Percentiles rank a stretch among this genome's conserved stretches.
phyloP scores from a whole-genome alignment of 2,888 invertebrate genomes.

The Phlogophora meticulosa region DNA sequence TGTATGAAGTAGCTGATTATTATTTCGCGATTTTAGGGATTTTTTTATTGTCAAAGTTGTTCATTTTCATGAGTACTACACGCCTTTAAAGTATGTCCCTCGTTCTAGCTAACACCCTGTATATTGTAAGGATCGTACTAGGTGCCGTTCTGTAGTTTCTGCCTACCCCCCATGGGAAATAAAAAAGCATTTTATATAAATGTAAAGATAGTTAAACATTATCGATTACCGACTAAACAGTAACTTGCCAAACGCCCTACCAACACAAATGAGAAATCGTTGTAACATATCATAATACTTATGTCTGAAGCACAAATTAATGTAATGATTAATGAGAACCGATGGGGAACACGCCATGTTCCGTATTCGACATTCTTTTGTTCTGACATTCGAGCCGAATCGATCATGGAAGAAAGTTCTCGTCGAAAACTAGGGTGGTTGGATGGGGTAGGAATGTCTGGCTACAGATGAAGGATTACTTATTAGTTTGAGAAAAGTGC shows the following conservation, averaged over 20 bases:
- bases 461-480: neutral
- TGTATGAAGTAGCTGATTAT: no score
- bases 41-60: no score
- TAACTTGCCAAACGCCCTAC: conserved; percentile 21
- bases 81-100: no score
- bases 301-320: conserved; percentile 48
- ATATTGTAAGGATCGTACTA: no score
- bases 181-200: no score
- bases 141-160: no score
- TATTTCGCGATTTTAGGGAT: no score
- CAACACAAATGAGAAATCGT: conserved; percentile 19
- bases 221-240: conserved; percentile 3
- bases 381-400: conserved; percentile 31
- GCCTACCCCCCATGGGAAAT: no score
- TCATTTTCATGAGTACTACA: no score
- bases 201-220: no score
- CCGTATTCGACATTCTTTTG: conserved; percentile 13
- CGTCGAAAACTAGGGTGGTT: neutral
- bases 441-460: neutral
- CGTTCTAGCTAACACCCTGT: no score
- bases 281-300: conserved; percentile 14
- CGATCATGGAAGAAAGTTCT: conserved; percentile 40
- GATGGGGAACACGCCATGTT: conserved; percentile 7
- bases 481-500: neutral
- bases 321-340: conserved; percentile 41